Conservation (phyloP, 2,113 vertebrate species). For the Rhabdornis inornatus region DNA sequence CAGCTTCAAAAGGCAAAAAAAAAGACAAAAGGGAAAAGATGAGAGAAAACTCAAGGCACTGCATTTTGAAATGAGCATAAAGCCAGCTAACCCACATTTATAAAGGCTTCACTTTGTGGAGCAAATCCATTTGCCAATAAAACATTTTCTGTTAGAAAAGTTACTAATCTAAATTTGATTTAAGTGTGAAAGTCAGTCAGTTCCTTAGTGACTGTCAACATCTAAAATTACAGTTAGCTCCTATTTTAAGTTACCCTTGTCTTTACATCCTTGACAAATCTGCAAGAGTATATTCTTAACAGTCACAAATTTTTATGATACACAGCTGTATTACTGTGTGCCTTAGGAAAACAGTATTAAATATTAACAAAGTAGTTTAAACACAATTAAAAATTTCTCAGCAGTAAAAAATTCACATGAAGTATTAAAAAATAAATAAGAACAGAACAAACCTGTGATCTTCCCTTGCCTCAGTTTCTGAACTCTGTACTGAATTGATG, state of each 20-base stretch:
- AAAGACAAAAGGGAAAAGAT: not conserved
- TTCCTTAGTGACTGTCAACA: not conserved
- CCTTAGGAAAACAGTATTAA: not conserved
- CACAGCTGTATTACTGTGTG: not conserved
- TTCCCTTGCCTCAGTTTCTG: slow-evolving; percentile 93
- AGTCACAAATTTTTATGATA: not conserved
- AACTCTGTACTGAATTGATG: slow-evolving; percentile 87
- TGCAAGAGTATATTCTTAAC: not conserved
- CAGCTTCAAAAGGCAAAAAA: not conserved
- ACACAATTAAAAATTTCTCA: not conserved
- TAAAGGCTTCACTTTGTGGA: not conserved
- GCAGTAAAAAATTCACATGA: not conserved
- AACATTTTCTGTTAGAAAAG: not conserved
- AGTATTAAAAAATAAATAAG: not conserved
- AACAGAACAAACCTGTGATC: slow-evolving; percentile 83
- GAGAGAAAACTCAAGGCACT: not conserved
- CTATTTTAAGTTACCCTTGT: not conserved
- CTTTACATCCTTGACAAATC: not conserved
- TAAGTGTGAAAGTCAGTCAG: not conserved
- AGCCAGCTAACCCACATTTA: not conserved
- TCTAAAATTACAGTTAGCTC: not conserved
- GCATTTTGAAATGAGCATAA: not conserved
- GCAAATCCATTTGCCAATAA: not conserved
- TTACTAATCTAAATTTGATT: not conserved
- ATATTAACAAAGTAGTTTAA: not conserved